These are phyloP conservation scores for Chlorodrepanis virens DNA, from an alignment of 2,113 vertebrate species.

Conservation along the genomic window DNA sequence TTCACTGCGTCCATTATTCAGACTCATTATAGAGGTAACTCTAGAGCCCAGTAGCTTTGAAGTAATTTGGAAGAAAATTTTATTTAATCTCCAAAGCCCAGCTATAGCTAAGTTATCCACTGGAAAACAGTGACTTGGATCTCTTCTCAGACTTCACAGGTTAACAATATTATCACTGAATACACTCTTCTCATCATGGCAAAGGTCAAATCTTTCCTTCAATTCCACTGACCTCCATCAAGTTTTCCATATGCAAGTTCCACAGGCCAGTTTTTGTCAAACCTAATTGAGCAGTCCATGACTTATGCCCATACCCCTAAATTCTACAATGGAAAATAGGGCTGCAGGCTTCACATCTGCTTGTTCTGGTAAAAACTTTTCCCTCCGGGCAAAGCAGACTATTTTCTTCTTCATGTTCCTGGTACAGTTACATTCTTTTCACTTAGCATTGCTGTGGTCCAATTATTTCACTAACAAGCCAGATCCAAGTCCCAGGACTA, in stretches of 20 bases:
- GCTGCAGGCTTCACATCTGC: not conserved
- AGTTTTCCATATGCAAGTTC: not conserved
- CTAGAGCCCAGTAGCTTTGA: not conserved
- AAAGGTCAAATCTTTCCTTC: not conserved
- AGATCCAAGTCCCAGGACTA: not conserved
- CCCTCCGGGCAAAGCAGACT: not conserved
- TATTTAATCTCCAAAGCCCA: not conserved
- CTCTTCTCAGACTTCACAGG: not conserved
- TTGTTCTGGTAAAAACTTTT: not conserved
- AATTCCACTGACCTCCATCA: not conserved
- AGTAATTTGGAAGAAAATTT: not conserved
- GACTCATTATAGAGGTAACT: not conserved
- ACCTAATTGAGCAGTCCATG: not conserved
- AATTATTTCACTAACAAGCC: not conserved
- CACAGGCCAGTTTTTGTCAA: not conserved
- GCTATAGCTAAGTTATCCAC: not conserved
- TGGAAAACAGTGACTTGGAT: not conserved
- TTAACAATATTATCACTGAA: not conserved
- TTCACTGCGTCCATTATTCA: not conserved
- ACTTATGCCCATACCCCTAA: not conserved
- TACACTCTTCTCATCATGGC: rapidly evolving
- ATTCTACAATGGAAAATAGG: not conserved
- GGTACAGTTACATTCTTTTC: not conserved
- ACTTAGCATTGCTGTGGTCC: not conserved
- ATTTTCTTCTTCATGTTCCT: not conserved